Conservation (phyloP, 2,113 vertebrate genomes). For the Channa maculata region DNA sequence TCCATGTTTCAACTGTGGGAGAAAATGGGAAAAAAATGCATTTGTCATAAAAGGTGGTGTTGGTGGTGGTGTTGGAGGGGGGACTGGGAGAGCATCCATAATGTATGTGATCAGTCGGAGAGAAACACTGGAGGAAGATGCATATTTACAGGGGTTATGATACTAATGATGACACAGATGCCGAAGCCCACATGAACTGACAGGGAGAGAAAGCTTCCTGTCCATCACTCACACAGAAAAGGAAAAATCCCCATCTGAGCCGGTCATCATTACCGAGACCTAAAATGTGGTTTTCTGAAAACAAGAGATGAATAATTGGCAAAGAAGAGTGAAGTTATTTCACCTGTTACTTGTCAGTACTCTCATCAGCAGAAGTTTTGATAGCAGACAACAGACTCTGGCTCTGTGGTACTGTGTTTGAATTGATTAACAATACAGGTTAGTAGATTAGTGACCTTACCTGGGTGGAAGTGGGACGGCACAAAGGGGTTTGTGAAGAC, state of each 20-base stretch:
- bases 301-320: slow-evolving; percentile 4
- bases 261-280: not conserved
- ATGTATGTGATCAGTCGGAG: slow-evolving; percentile 79
- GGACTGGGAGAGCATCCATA: slow-evolving; percentile 68
- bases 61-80: slow-evolving; percentile 50
- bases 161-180: slow-evolving; percentile 70
- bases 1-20: slow-evolving; percentile 6
- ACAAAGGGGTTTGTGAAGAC: too few species aligned
- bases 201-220: slow-evolving; percentile 5
- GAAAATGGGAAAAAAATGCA: not conserved
- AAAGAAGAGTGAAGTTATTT: not conserved
- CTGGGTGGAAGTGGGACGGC: too few species aligned
- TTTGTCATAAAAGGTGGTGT: slow-evolving; percentile 56
- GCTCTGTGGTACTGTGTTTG: too few species aligned
- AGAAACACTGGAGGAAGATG: slow-evolving; percentile 67
- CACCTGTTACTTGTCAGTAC: not conserved
- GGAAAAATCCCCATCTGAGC: not conserved
- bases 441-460: too few species aligned
- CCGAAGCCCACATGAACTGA: slow-evolving; percentile 17
- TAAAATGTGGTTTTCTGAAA: slow-evolving; percentile 14
- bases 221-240: slow-evolving; percentile 30
- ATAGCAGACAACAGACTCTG: too few species aligned
- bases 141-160: slow-evolving; percentile 69
- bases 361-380: too few species aligned
- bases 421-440: too few species aligned